Evolutionary conservation across 2,888 invertebrate genomes (phyloP), one percentile per base, ranked within the genome.

Genomic region (Mythimna lalbum): DNA sequence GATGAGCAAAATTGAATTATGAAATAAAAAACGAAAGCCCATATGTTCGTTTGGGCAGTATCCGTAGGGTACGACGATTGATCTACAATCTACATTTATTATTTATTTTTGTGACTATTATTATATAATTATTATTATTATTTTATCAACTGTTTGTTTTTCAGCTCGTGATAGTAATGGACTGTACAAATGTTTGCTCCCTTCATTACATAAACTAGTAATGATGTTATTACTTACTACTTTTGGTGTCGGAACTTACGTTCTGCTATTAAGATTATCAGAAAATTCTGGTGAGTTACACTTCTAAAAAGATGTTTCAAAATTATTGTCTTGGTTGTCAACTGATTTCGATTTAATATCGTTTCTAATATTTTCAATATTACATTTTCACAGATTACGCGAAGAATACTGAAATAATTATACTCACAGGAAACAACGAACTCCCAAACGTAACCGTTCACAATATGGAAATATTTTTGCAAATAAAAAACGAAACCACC

Each of bases 391-490:
- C 57, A 94, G 94, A 89, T 47, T 87, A 72, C 57, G 82, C 82
- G 12, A 83, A 78, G 61, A 91, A 81, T 10, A 92, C 92, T 23
- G 91, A 93, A 87, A 90, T 94, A 60, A 87, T 94, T 53, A 80
- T 94, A 52, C 83, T 93, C 5, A 90, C 92, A 27, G 91, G 88
- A 62, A 86, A 89, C 50, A 83, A 81, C 63, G 89, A 91, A 59
- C 78, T 87, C 59, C 82, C 90, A 31, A 93, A 94, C 62, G 85
- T 91, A 27, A 91, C 91, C 49, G 75, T 91, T 27, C 77, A 79
- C 12, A 86, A 91, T 68, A 69, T 90, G 63, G 87, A 91, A 78
- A 89, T 93, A 80, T 85, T 90, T 67, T 72, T 93, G 36, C 86
- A 86, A 61, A 21, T 90, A 21, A 88, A 90, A 69, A 94, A 94